Conservation (phyloP, 2,888 invertebrate genomes). For the Hipparchia semele region DNA sequence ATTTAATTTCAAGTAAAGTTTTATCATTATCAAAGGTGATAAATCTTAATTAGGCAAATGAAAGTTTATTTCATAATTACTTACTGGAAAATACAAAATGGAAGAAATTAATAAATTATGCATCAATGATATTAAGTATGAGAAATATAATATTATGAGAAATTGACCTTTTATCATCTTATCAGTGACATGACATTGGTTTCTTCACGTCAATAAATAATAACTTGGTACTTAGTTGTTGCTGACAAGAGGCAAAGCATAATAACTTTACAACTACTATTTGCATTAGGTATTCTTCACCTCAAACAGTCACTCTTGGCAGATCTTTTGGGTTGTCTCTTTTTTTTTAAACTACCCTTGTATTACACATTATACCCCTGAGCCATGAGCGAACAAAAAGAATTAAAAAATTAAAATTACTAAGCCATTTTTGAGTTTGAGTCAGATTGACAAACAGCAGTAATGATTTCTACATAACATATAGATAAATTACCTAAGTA, state of each 20-base stretch:
- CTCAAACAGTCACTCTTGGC: too few species aligned
- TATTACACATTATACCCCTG: too few species aligned
- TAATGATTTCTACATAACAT: too few species aligned
- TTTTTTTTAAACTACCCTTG: too few species aligned
- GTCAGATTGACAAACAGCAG: too few species aligned
- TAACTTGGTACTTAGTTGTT: neutral
- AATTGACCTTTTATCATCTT: conserved; percentile 17
- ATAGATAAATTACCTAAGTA: too few species aligned
- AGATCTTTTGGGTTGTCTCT: too few species aligned
- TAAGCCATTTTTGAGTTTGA: too few species aligned
- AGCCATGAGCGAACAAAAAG: too few species aligned
- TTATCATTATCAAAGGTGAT: too few species aligned
- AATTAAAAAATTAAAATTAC: too few species aligned
- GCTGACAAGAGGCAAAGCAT: neutral
- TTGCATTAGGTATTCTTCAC: neutral
- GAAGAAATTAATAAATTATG: neutral
- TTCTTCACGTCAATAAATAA: conserved; percentile 16
- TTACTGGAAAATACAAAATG: neutral
- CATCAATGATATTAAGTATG: neutral
- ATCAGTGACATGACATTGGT: conserved; percentile 21
- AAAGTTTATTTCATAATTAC: neutral
- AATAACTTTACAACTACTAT: neutral
- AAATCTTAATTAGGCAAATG: neutral
- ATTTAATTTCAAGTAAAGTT: too few species aligned
- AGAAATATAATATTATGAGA: conserved; percentile 4